Percentiles rank a stretch among this genome's conserved stretches.
Conservation (phyloP, 2,113 vertebrate genomes). For the Aramus guarauna region DNA sequence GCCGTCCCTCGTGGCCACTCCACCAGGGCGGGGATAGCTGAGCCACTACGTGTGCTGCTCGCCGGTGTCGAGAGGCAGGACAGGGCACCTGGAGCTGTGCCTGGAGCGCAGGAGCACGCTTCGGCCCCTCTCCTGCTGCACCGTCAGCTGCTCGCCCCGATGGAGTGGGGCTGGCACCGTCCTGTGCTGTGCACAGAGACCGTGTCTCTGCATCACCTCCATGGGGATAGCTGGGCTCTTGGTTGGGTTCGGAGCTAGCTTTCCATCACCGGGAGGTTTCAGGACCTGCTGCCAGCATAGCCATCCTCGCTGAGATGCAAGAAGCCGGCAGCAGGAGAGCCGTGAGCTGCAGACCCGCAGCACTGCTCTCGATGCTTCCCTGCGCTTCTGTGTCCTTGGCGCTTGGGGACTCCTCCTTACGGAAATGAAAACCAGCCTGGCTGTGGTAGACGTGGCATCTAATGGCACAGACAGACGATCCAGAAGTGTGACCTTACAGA, state of each 20-base stretch:
- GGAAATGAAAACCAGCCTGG: neutral
- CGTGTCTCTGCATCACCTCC: neutral
- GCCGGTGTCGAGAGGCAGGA: neutral
- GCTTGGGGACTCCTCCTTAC: neutral
- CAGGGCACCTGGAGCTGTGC: neutral
- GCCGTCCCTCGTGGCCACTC: neutral
- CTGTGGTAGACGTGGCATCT: fast-evolving
- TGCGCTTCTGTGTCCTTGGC: neutral
- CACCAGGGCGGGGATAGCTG: neutral
- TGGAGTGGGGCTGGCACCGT: neutral
- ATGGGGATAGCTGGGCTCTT: neutral
- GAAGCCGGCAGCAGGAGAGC: neutral
- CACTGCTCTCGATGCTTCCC: neutral
- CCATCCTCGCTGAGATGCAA: neutral
- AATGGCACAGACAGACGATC: neutral
- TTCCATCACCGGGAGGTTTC: fast-evolving
- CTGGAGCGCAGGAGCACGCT: neutral
- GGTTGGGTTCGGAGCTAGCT: neutral
- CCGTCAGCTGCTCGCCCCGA: neutral
- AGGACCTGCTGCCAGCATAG: neutral
- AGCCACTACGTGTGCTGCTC: neutral
- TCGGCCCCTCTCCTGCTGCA: neutral
- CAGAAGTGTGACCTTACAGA: neutral
- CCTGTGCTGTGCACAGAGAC: neutral
- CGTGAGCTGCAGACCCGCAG: neutral